phyloP scores from a whole-genome alignment of 2,888 invertebrate species.

The Pasiphila rectangulata region DNA sequence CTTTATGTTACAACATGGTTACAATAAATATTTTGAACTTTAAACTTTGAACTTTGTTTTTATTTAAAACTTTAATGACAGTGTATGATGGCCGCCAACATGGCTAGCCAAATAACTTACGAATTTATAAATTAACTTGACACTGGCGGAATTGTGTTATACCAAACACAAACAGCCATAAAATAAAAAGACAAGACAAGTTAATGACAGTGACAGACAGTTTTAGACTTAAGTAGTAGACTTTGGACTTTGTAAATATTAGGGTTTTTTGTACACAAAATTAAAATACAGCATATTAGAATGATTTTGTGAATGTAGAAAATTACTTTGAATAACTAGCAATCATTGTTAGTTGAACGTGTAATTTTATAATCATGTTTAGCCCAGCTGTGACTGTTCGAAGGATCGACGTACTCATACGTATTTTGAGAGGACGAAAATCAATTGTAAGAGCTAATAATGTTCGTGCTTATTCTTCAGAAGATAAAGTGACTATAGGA shows the following conservation, averaged over 20 bases:
- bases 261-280: conserved; percentile 40
- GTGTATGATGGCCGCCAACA: too few species aligned
- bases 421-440: conserved; percentile 69
- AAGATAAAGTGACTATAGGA: conserved; percentile 85
- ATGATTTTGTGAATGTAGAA: conserved; percentile 12
- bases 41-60: too few species aligned
- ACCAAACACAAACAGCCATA: too few species aligned
- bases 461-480: conserved; percentile 68
- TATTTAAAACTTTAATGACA: too few species aligned
- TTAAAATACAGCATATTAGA: neutral
- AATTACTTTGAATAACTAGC: neutral
- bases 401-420: conserved; percentile 75
- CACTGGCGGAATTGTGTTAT: too few species aligned
- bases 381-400: conserved; percentile 65
- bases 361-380: conserved; percentile 50
- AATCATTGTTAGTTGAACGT: conserved; percentile 23
- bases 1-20: too few species aligned
- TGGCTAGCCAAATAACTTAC: too few species aligned
- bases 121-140: too few species aligned
- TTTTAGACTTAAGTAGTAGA: conserved; percentile 41
- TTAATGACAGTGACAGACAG: conserved; percentile 1
- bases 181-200: neutral
- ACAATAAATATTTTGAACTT: too few species aligned
- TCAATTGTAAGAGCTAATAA: conserved; percentile 58
- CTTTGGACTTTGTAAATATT: conserved; percentile 64